Base-by-base conservation (phyloP, 2,113 vertebrate species). In the Dissostichus mawsoni region DNA sequence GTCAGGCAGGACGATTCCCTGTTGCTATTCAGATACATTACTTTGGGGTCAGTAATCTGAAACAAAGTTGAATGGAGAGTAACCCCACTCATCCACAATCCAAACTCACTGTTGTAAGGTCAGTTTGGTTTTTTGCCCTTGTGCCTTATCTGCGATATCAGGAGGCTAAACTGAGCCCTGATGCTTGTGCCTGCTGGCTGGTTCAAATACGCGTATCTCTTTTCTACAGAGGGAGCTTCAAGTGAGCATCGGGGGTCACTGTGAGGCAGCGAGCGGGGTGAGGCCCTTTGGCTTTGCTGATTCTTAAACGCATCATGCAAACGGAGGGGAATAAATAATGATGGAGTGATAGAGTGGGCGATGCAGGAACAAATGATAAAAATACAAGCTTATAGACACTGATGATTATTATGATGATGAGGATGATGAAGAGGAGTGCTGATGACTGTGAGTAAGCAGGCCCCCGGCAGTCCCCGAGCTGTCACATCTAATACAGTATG, bases 391-490 rank as follows among this genome's bases (percentile, higher is more conserved):
- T 92, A 92, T 92, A 86, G 91, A 90, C 87, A 87, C 85, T 87
- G 90, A 78, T 92, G 84, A 93, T 92, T 79, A 90, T 90, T 72
- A 82, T 89, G 87, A 90, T 88, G 90, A 90, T 82, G 90, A 92
- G 47, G 83, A 90, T 90, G 93, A 94, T 92, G 93, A 93, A 92
- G 89, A 92, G 79, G 90, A 90, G 91, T 91, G 85, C 90, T 92
- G 93, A 93, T 94, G 92, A 92, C 84, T 93, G 89, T 92, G 91
- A 92, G 92, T 93, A 92, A 93, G 91, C 92, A 92, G 89, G 87
- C 92, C 90, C 80, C 87, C 58, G 90, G 93, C 91, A 78, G 91
- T 90, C 88, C 87, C 87, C 83, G 76, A 86, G 86, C 91, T 93
- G 92, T 94, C 93, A 92, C 91, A 93, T 92, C 87, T 76, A 90